Percentiles rank a stretch among this genome's conserved stretches.
Evolutionary conservation across 2,797 vertebrate genomes (phyloP).

Genomic region (Pterois miles): DNA sequence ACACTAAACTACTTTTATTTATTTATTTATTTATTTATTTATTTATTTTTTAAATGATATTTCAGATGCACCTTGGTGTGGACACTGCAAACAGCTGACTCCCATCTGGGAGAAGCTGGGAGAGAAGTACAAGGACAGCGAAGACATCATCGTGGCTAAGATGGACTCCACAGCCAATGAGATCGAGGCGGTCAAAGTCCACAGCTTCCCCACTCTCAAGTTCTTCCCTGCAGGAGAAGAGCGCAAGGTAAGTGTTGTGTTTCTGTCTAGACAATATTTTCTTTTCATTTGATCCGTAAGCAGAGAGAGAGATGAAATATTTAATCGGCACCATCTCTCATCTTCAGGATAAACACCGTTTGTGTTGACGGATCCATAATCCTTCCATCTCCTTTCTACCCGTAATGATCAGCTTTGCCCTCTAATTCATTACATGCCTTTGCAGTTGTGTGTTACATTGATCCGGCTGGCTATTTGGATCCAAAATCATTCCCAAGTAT

Average conservation of each 20-base stretch:
- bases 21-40: too few species aligned
- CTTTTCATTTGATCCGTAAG: background rate
- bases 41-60: background rate
- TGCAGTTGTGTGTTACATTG: conserved; percentile 18
- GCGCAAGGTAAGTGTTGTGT: conserved; percentile 80
- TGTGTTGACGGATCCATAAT: background rate
- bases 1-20: background rate
- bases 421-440: background rate
- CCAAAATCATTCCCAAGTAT: conserved; percentile 5
- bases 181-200: conserved; percentile 94
- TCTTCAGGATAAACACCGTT: background rate
- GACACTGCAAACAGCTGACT: conserved; percentile 97
- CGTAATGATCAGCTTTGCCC: background rate
- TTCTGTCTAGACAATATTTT: background rate
- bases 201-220: conserved; percentile 98
- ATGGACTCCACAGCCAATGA: conserved; percentile 98
- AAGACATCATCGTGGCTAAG: conserved; percentile 90
- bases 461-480: too few species aligned
- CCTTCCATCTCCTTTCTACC: background rate
- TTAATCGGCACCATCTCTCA: background rate
- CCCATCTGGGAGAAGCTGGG: conserved; percentile 98
- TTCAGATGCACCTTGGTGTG: conserved; percentile 98
- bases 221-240: conserved; percentile 93
- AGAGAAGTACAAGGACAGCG: conserved; percentile 90
- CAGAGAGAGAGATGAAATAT: background rate